Evolutionary conservation across 2,888 invertebrate genomes (phyloP).

Genomic region (Nomada fucata): DNA sequence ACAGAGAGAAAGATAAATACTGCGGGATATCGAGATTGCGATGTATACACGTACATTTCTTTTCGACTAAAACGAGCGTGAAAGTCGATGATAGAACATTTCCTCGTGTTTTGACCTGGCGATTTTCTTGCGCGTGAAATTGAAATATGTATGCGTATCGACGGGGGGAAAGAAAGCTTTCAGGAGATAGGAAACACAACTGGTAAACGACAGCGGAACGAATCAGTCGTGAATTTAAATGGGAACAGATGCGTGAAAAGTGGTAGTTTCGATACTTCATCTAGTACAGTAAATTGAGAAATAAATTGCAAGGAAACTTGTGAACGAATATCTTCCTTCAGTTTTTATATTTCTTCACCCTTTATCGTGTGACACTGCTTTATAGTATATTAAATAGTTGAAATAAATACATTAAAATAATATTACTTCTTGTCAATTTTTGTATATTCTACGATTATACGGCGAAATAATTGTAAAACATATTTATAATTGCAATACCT

Average conservation of each 20-base stretch:
- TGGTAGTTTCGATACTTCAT: background rate
- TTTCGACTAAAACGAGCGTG: conserved; percentile 1
- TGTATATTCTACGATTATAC: too few relatives aligned
- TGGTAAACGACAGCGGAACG: background rate
- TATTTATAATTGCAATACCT: too few relatives aligned
- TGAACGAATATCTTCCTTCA: too few relatives aligned
- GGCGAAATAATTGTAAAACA: too few relatives aligned
- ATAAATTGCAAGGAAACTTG: too few relatives aligned
- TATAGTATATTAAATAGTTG: too few relatives aligned
- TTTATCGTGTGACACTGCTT: too few relatives aligned
- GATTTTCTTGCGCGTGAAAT: conserved; percentile 1
- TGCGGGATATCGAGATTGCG: background rate
- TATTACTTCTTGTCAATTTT: too few relatives aligned
- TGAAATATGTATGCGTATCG: background rate
- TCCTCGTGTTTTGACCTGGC: background rate
- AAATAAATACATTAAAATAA: too few relatives aligned
- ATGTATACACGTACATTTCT: background rate
- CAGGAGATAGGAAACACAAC: background rate
- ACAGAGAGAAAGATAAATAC: conserved; percentile 1
- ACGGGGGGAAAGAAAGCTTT: background rate
- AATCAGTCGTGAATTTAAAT: background rate
- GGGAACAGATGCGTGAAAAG: background rate
- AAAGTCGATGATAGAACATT: conserved; percentile 17
- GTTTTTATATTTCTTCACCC: too few relatives aligned
- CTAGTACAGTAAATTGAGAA: background rate